Percentiles rank a stretch among this genome's conserved stretches.
These are phyloP conservation scores for Leptatherina wallacei DNA, from an alignment of 2,797 vertebrate species.

Conservation along the genomic window DNA sequence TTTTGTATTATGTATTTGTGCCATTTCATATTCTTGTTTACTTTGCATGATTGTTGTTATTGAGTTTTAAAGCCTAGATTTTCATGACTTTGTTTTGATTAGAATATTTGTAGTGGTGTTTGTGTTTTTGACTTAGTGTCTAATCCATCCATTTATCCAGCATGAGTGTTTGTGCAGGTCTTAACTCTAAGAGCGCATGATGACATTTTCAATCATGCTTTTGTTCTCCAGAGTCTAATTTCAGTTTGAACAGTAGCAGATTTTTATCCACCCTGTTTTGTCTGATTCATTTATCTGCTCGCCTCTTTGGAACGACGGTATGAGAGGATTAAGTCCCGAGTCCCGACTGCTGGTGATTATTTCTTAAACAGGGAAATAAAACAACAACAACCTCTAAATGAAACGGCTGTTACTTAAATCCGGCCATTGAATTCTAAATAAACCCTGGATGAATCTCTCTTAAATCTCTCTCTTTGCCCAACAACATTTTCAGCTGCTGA, in stretches of 20 bases:
- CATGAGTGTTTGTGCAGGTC: neutral
- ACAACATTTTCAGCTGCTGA: slow-evolving; percentile 21
- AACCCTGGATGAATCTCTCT: slow-evolving; percentile 5
- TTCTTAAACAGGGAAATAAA: slow-evolving; percentile 5
- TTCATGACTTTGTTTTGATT: neutral
- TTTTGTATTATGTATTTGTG: no score
- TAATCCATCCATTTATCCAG: neutral
- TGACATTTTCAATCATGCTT: neutral
- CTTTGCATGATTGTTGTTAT: no score
- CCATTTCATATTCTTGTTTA: no score
- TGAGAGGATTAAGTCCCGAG: slow-evolving; percentile 27
- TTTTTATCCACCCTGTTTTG: slow-evolving; percentile 18
- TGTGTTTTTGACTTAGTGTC: no score
- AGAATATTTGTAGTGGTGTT: neutral
- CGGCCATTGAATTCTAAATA: neutral
- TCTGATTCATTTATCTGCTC: slow-evolving; percentile 6
- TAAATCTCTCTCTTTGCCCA: neutral
- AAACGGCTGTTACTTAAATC: neutral
- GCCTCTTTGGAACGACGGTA: slow-evolving; percentile 18
- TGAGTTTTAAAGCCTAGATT: neutral
- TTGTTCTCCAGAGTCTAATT: neutral
- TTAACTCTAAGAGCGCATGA: no score
- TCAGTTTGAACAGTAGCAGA: neutral
- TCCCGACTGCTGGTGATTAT: neutral
- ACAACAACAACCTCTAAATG: neutral